Percentiles rank a stretch among this genome's conserved stretches.
Evolutionary conservation across 2,113 vertebrate species (phyloP).

Genomic region (Pan troglodytes): NHGRI_mPanTro3-v2.1_pri NC_072401.2:46182001-46182500

Average conservation of each 20-base stretch:
- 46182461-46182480: neutral
- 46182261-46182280: neutral
- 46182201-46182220: neutral
- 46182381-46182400: neutral
- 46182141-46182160: neutral
- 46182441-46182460: neutral
- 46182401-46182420: neutral
- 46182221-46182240: neutral
- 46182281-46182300: neutral
- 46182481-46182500: neutral
- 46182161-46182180: neutral
- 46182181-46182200: neutral
- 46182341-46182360: neutral
- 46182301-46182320: neutral
- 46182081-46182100: neutral
- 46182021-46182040: neutral
- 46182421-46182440: neutral
- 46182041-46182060: neutral
- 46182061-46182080: neutral
- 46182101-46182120: neutral
- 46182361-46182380: neutral
- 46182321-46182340: neutral
- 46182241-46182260: neutral
- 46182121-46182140: neutral
- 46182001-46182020: neutral